Evolutionary conservation across 1,140 invertebrate species (phyloP), one percentile per base, ranked within the genome.

Genomic region (Catajapyx aquilonaris): DNA sequence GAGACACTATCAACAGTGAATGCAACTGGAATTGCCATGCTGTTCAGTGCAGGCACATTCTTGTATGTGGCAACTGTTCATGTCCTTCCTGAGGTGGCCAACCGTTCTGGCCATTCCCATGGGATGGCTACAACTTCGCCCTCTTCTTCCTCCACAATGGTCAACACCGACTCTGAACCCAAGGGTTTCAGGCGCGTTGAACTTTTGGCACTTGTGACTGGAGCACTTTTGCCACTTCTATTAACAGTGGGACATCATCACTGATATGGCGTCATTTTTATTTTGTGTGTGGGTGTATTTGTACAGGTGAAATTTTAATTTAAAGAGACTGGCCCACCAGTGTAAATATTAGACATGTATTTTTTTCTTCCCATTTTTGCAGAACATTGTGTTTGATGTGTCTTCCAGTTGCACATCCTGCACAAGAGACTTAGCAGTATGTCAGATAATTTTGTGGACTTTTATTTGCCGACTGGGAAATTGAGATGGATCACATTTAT

Each of bases 11-110:
- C 74, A 44, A 78, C 76, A 19, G 68, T 90, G 7, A 88, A 93
- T 59, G 84, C 85, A 2, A 97, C 79, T 54, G 90, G 87, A 31
- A 72, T 96, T 30, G 88, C 93, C 11, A 94, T 98, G 88, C 59
- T 99, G 15, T 98, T 99, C 56, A 95, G 88, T 43, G 94, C 88
- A 1, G 94, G 94, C 2, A 98, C 94, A 31, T 98, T 99, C 60
- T 62, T 99, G 5, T 99, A 97, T 53, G 94, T 99, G 4, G 87
- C 94, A 0, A 96, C 94, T 2, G 91, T 97, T 2, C 94, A 98
- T 58, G 90, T 98, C 2, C 56, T 99, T 31, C 91, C 94, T 1
- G 93, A 98, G 60, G 59, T 97, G 19, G 80, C 76, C 41, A 56
- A 40, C 11, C 45, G 50, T 18, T 46, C 42, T 48, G 34, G 48